Evolutionary conservation across 2,113 vertebrate species (phyloP).

Genomic region (Forbesichthys agassizii): DNA sequence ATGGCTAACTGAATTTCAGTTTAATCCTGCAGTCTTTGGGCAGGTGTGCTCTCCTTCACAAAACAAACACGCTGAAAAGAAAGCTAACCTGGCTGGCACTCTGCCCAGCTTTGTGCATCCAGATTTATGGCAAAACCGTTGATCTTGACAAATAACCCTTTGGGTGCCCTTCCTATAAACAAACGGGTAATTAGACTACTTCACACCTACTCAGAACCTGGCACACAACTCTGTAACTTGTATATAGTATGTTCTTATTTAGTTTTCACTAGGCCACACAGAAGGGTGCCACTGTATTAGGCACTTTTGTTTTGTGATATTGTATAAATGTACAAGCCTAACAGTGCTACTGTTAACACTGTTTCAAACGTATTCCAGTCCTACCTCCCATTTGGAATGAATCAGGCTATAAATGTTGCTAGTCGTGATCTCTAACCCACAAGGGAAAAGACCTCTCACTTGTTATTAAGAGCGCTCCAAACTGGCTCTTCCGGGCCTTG

Average conservation of each 20-base stretch:
- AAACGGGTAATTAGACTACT: slow-evolving; percentile 61
- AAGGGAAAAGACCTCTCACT: slow-evolving; percentile 53
- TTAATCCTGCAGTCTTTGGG: slow-evolving; percentile 27
- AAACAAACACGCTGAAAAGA: slow-evolving; percentile 49
- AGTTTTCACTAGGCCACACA: neutral
- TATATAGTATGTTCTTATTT: slow-evolving; percentile 8
- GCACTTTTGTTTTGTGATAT: neutral
- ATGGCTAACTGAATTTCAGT: slow-evolving; percentile 24
- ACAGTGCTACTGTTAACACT: neutral
- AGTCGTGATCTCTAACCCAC: slow-evolving; percentile 51
- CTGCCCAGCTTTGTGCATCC: slow-evolving; percentile 59
- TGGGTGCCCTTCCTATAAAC: slow-evolving; percentile 55
- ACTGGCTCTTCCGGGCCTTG: slow-evolving; percentile 33
- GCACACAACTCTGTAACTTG: slow-evolving; percentile 14
- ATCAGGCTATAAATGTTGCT: slow-evolving; percentile 60
- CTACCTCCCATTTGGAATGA: slow-evolving; percentile 22
- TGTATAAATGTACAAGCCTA: neutral
- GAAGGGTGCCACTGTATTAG: neutral
- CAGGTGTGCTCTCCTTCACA: slow-evolving; percentile 55
- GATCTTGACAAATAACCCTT: slow-evolving; percentile 66
- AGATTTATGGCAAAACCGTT: slow-evolving; percentile 60
- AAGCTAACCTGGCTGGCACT: slow-evolving; percentile 53
- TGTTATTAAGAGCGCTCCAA: slow-evolving; percentile 37
- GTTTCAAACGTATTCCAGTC: slow-evolving; percentile 1
- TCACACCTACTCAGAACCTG: slow-evolving; percentile 45